Evolutionary conservation across 2,888 invertebrate genomes (phyloP).

Genomic region (Drosophila mimetica): DNA sequence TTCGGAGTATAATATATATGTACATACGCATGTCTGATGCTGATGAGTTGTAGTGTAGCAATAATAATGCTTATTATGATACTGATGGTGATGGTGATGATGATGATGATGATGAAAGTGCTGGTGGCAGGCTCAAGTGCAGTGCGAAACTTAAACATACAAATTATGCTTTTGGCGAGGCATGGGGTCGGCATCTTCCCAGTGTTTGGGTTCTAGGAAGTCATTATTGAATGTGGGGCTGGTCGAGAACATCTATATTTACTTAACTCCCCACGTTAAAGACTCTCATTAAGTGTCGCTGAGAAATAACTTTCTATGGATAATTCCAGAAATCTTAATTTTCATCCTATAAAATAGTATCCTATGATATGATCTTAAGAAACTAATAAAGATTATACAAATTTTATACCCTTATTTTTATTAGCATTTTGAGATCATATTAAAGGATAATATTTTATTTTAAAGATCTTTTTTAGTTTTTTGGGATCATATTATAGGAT

Average conservation of each 20-base stretch:
- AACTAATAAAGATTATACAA: too few species aligned
- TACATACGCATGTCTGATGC: background rate
- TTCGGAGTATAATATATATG: background rate
- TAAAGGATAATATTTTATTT: too few species aligned
- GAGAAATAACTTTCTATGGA: too few species aligned
- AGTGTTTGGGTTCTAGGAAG: slow-evolving; percentile 28
- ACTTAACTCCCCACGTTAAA: slow-evolving; percentile 8
- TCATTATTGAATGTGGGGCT: slow-evolving; percentile 12
- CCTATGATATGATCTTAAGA: too few species aligned
- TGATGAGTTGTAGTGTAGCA: slow-evolving; percentile 7
- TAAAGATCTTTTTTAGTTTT: too few species aligned
- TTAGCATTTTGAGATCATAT: too few species aligned
- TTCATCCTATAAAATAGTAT: too few species aligned
- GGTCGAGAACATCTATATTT: slow-evolving; percentile 34
- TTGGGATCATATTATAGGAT: too few species aligned
- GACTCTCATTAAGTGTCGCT: background rate
- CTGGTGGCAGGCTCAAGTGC: slow-evolving; percentile 32
- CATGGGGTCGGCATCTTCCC: background rate
- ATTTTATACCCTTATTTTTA: too few species aligned
- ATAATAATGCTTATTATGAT: slow-evolving; percentile 11
- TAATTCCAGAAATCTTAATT: too few species aligned
- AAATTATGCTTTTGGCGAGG: slow-evolving; percentile 31
- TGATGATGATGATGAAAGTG: slow-evolving; percentile 15
- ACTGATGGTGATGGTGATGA: slow-evolving; percentile 11
- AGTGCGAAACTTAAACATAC: slow-evolving; percentile 38